Evolutionary conservation across 2,113 vertebrate genomes (phyloP), one percentile per base, ranked within the genome.

Genomic region (Scophthalmus maximus): DNA sequence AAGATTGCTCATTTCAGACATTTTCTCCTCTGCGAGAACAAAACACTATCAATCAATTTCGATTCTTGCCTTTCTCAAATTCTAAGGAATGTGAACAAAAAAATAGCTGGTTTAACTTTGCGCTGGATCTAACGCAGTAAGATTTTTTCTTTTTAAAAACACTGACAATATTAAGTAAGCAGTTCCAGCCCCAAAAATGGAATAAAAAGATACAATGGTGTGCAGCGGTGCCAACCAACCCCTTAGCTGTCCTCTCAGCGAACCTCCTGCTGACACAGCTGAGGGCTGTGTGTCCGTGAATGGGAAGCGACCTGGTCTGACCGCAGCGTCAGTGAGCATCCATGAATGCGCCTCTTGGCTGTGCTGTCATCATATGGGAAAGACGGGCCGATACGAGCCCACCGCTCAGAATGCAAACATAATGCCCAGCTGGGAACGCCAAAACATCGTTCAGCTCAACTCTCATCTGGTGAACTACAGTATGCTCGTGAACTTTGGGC

Each of bases 121-220:
- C 38, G 84, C 87, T 63, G 90, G 89, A 81, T 64, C 79, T 81
- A 60, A 32, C 14, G 52, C 38, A 51, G n/a, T 18, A 26, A 58
- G n/a, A n/a, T n/a, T n/a, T n/a, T n/a, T n/a, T n/a, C 12, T 11
- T 34, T 27, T 20, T 0, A 55, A 30, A 56, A 34, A 56, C n/a
- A 18, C 4, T 18, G 17, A 40, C n/a, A 23, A 23, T 3, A 50
- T 14, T 50, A 14, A 22, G 3, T 46, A 25, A 42, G 32, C 51
- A 64, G 23, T 29, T 22, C 26, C 53, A n/a, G n/a, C n/a, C n/a
- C n/a, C n/a, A n/a, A n/a, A n/a, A n/a, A n/a, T 34, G 9, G 32
- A 47, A 11, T 4, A 26, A 40, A 14, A 58, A 15, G 49, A 11
- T 32, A n/a, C n/a, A n/a, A n/a, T n/a, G n/a, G n/a, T n/a, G n/a